Percentiles rank a stretch among this genome's conserved stretches.
These are phyloP conservation scores for Meloe dianella DNA, from an alignment of 2,888 invertebrate species.

Conservation along the genomic window DNA sequence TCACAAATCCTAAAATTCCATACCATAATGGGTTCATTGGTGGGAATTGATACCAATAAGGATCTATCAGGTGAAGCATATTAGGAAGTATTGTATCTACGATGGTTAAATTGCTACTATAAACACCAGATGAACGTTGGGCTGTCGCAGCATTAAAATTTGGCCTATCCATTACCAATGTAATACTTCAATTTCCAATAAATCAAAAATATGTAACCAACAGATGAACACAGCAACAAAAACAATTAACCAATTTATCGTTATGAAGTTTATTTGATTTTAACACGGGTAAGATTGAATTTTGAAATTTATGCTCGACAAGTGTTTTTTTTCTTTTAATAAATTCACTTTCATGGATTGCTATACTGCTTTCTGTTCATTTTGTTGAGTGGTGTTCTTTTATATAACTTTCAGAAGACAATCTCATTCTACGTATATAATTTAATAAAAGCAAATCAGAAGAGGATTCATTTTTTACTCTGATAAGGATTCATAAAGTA, in stretches of 20 bases:
- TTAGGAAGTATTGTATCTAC: slow-evolving; percentile 81
- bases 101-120: slow-evolving; percentile 73
- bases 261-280: neutral
- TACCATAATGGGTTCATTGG: slow-evolving; percentile 91
- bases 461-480: too few species aligned
- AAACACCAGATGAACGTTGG: slow-evolving; percentile 52
- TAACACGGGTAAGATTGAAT: neutral
- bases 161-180: slow-evolving; percentile 62
- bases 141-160: slow-evolving; percentile 60
- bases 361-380: slow-evolving; percentile 35
- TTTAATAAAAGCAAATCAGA: too few species aligned
- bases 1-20: slow-evolving; percentile 74
- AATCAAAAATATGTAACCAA: slow-evolving; percentile 53
- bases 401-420: slow-evolving; percentile 33
- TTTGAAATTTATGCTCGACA: too few species aligned
- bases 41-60: slow-evolving; percentile 87
- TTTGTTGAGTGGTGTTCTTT: slow-evolving; percentile 22
- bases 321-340: slow-evolving; percentile 8
- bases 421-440: slow-evolving; percentile 35
- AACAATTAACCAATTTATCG: slow-evolving; percentile 9
- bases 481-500: too few species aligned
- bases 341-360: slow-evolving; percentile 36
- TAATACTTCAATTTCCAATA: slow-evolving; percentile 43
- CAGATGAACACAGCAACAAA: slow-evolving; percentile 57
- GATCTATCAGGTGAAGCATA: slow-evolving; percentile 77